These are phyloP conservation scores for Hippolais icterina DNA, from an alignment of 2,113 vertebrate genomes.

Conservation along the genomic window DNA sequence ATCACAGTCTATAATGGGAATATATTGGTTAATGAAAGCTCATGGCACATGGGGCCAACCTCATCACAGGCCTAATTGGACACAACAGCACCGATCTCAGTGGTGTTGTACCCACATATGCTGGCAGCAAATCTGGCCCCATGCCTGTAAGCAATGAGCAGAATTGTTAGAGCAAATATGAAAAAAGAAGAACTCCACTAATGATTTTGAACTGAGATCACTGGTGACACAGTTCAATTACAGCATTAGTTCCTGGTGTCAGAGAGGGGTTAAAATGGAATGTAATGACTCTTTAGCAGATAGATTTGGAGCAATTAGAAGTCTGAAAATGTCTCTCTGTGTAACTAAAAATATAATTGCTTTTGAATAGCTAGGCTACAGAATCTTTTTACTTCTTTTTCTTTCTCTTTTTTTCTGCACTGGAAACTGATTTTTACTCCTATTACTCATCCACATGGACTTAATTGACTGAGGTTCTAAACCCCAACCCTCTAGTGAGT, in stretches of 20 bases:
- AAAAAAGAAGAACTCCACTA: constrained; percentile 26
- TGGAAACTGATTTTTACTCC: constrained; percentile 60
- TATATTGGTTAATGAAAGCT: constrained; percentile 1
- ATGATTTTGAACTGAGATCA: constrained; percentile 61
- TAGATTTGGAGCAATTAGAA: constrained; percentile 74
- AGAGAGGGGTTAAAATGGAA: constrained; percentile 71
- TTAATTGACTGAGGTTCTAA: constrained; percentile 70
- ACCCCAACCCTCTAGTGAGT: constrained; percentile 49
- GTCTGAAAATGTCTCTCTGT: constrained; percentile 61
- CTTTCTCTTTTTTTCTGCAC: constrained; percentile 7
- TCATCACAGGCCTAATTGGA: constrained; percentile 18
- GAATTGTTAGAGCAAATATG: not conserved
- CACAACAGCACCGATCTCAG: not conserved
- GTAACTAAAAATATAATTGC: constrained; percentile 74
- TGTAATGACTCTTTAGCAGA: constrained; percentile 67
- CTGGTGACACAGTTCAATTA: constrained; percentile 69
- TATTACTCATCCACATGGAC: constrained; percentile 55
- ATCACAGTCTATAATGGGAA: not conserved
- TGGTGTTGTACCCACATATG: not conserved
- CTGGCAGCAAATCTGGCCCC: constrained; percentile 15
- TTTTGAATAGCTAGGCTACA: constrained; percentile 61
- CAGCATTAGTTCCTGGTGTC: constrained; percentile 62
- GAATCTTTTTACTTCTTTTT: constrained; percentile 26
- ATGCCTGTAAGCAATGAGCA: not conserved
- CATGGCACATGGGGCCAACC: not conserved